Evolutionary conservation across 2,797 vertebrate species (phyloP).

Genomic region (Sebastes steindachneri): DNA sequence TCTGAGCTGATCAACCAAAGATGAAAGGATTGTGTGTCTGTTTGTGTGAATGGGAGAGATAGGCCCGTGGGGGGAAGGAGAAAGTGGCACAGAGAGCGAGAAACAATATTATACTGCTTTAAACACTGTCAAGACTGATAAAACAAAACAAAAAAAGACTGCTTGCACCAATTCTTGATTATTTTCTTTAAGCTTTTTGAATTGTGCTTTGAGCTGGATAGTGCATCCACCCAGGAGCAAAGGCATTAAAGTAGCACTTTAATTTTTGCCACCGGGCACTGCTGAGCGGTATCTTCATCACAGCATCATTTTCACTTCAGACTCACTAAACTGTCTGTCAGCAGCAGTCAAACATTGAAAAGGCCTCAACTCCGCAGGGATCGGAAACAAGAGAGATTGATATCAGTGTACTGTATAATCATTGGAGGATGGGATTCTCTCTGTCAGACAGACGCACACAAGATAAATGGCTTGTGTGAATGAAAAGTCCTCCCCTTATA

Average conservation of each 20-base stretch:
- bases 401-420: constrained; percentile 60
- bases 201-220: constrained; percentile 18
- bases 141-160: neutral
- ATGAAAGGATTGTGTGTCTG: constrained; percentile 55
- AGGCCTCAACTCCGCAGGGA: constrained; percentile 52
- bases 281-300: constrained; percentile 27
- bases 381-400: constrained; percentile 48
- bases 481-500: constrained; percentile 54
- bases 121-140: constrained; percentile 7
- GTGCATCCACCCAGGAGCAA: constrained; percentile 22
- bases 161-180: neutral
- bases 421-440: constrained; percentile 44
- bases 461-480: constrained; percentile 68
- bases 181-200: constrained; percentile 23
- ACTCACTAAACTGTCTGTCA: constrained; percentile 50
- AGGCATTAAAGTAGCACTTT: constrained; percentile 24
- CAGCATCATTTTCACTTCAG: constrained; percentile 50
- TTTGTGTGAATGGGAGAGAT: constrained; percentile 38
- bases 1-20: constrained; percentile 53
- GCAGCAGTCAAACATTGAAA: constrained; percentile 43
- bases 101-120: constrained; percentile 17
- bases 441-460: constrained; percentile 47
- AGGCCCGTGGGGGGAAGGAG: neutral
- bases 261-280: constrained; percentile 28
- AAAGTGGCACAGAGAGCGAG: constrained; percentile 1